A percentile compares a stretch with the other conserved stretches of the same genome.
Conservation (phyloP, 2,888 invertebrate species). For the Ischnus inquisitorius region DNA sequence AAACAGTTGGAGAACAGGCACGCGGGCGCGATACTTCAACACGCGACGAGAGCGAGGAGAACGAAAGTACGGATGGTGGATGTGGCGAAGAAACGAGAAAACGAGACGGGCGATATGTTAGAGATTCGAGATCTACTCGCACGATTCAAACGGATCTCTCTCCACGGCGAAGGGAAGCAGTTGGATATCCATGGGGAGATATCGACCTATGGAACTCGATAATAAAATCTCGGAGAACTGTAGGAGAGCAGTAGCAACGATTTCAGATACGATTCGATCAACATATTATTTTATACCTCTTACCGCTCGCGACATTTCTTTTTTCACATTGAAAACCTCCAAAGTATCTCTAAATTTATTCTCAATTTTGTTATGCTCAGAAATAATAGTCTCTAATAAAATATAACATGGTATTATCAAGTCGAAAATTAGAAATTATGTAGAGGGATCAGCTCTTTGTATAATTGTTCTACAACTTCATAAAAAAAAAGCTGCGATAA, state of each 20-base stretch:
- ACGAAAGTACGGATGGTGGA: constrained; percentile 11
- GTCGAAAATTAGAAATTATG: no score
- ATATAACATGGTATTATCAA: no score
- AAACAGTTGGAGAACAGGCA: constrained; percentile 25
- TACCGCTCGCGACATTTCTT: not conserved
- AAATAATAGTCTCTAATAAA: no score
- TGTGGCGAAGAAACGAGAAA: constrained; percentile 27
- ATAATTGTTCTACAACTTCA: no score
- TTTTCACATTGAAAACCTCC: not conserved
- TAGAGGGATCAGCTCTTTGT: no score
- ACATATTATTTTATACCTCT: not conserved
- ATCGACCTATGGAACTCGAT: constrained; percentile 41
- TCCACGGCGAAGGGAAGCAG: not conserved
- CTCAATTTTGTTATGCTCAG: no score
- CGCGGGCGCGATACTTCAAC: constrained; percentile 49
- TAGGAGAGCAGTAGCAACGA: constrained; percentile 39
- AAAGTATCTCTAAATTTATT: not conserved
- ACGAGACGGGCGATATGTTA: constrained; percentile 57
- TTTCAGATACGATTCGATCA: constrained; percentile 28
- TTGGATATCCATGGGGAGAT: constrained; percentile 32
- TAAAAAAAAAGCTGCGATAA: no score
- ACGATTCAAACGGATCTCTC: constrained; percentile 44
- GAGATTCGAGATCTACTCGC: constrained; percentile 54
- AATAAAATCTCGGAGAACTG: constrained; percentile 38
- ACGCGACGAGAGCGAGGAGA: constrained; percentile 68